Evolutionary conservation across 2,113 vertebrate species (phyloP).

Genomic region (Axis porcinus): DNA sequence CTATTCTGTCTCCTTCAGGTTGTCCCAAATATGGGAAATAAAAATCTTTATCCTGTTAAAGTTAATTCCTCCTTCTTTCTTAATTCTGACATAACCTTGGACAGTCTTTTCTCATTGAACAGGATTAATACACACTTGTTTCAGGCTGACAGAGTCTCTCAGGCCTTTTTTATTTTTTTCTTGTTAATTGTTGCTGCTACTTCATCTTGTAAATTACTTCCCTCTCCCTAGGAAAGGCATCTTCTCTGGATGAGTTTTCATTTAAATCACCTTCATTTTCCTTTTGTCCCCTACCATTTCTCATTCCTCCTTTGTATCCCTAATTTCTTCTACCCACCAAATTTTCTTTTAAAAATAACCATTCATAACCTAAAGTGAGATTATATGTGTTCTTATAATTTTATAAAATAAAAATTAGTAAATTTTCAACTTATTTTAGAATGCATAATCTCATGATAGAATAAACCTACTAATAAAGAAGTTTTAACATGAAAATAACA

Average conservation of each 20-base stretch:
- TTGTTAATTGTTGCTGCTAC: neutral
- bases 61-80: constrained; percentile 26
- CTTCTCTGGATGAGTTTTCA: neutral
- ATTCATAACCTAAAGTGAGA: neutral
- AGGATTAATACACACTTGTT: neutral
- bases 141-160: neutral
- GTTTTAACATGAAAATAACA: neutral
- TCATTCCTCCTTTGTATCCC: neutral
- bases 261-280: neutral
- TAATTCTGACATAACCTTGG: constrained; percentile 25
- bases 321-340: neutral
- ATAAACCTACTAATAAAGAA: neutral
- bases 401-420: neutral
- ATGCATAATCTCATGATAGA: neutral
- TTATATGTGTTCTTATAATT: neutral
- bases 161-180: neutral
- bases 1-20: constrained; percentile 30
- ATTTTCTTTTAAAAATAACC: neutral
- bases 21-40: constrained; percentile 4
- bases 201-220: neutral
- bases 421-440: neutral
- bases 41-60: constrained; percentile 14
- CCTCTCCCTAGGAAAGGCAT: neutral
- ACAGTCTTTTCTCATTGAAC: neutral
- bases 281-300: neutral